phyloP scores from a whole-genome alignment of 2,113 vertebrate genomes.

The Dolichallabes microphthalmus region DNA sequence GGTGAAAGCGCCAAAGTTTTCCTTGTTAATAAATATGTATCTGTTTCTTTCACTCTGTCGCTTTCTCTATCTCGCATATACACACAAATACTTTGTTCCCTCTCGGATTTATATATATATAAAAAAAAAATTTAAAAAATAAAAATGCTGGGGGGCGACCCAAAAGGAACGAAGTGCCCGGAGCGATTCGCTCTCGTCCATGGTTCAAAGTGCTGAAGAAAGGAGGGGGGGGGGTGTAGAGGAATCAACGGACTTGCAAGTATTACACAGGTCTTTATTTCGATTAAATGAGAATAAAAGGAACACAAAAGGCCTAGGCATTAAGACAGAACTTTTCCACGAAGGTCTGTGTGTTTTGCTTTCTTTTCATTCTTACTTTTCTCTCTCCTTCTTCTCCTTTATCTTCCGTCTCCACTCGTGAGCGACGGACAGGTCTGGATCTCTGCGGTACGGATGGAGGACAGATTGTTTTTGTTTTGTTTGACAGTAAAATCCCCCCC shows the following conservation, averaged over 20 bases:
- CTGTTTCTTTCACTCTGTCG: not conserved
- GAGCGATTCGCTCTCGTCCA: not conserved
- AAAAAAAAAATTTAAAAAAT: no score
- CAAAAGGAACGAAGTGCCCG: not conserved
- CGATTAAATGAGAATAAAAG: slow-evolving; percentile 50
- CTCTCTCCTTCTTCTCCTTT: not conserved
- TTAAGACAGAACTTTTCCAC: slow-evolving; percentile 44
- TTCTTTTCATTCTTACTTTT: slow-evolving; percentile 1
- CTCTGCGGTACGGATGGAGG: not conserved
- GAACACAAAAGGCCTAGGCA: slow-evolving; percentile 54
- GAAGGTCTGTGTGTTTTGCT: slow-evolving; percentile 40
- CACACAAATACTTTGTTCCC: slow-evolving; percentile 16
- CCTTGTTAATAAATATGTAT: not conserved
- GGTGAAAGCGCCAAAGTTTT: not conserved
- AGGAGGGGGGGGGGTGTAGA: slow-evolving; percentile 32
- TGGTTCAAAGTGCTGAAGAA: slow-evolving; percentile 40
- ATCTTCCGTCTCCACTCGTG: not conserved
- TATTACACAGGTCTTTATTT: slow-evolving; percentile 59
- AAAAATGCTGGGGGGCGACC: not conserved
- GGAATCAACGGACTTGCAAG: slow-evolving; percentile 51
- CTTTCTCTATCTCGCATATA: not conserved
- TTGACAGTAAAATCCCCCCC: not conserved
- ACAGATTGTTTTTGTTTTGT: slow-evolving; percentile 1
- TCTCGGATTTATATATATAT: not conserved
- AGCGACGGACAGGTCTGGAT: not conserved